These are phyloP conservation scores for Eupithecia subumbrata DNA, from an alignment of 2,888 invertebrate genomes.

Conservation along the genomic window DNA sequence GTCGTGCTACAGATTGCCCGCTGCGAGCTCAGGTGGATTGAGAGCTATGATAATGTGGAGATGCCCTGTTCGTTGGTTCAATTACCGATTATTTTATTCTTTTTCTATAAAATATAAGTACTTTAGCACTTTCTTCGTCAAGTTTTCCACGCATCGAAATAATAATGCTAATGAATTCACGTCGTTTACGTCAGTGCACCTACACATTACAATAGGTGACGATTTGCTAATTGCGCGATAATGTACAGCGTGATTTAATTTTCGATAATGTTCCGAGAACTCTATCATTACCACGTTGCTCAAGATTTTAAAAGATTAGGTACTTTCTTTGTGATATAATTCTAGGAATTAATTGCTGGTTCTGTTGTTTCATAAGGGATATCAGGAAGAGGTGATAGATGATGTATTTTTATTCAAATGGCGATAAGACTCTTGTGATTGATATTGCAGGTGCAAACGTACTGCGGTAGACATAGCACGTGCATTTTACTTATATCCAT, in stretches of 20 bases:
- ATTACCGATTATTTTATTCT: slow-evolving; percentile 34
- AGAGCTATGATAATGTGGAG: slow-evolving; percentile 78
- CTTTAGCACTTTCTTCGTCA: background rate
- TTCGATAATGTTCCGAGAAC: slow-evolving; percentile 46
- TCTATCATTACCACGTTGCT: slow-evolving; percentile 40
- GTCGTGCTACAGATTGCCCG: slow-evolving; percentile 75
- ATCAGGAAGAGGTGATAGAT: slow-evolving; percentile 31
- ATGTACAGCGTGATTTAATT: slow-evolving; percentile 42
- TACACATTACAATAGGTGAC: slow-evolving; percentile 27
- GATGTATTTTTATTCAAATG: slow-evolving; percentile 25
- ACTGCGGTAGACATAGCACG: slow-evolving; percentile 5
- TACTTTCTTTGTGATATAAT: slow-evolving; percentile 37
- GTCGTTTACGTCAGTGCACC: slow-evolving; percentile 32
- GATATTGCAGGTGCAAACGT: slow-evolving; percentile 32
- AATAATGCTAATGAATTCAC: slow-evolving; percentile 7
- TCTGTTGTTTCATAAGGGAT: slow-evolving; percentile 33
- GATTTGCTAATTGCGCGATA: slow-evolving; percentile 47
- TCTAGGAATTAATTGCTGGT: slow-evolving; percentile 40
- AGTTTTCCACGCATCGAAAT: slow-evolving; percentile 3
- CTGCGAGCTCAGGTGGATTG: slow-evolving; percentile 77
- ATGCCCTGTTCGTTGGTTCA: slow-evolving; percentile 61
- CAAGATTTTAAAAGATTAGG: slow-evolving; percentile 44
- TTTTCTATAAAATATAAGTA: slow-evolving; percentile 1
- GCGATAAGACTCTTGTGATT: slow-evolving; percentile 27
- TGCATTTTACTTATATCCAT: background rate